Conservation (phyloP, 2,797 vertebrate genomes). For the Pogoniulus pusillus region DNA sequence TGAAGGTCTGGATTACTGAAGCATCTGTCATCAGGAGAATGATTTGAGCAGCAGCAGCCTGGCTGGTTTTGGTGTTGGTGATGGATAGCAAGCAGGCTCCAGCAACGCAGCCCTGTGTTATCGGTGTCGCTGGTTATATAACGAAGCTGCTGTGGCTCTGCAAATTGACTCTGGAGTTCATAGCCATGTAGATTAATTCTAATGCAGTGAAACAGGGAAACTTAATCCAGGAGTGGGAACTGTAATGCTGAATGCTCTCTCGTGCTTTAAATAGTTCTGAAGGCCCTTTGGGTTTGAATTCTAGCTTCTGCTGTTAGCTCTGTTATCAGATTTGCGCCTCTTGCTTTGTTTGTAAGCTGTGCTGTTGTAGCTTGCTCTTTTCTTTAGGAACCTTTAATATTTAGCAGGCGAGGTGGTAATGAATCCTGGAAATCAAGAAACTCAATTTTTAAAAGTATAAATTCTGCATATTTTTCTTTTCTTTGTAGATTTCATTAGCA, state of each 20-base stretch:
- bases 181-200: constrained; percentile 35
- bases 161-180: constrained; percentile 30
- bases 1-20: neutral
- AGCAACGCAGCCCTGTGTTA: neutral
- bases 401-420: neutral
- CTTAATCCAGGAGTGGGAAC: constrained; percentile 27
- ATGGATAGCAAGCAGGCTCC: neutral
- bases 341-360: neutral
- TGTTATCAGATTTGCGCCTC: neutral
- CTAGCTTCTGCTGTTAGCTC: neutral
- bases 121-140: neutral
- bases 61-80: neutral
- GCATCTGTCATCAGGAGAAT: neutral
- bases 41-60: neutral
- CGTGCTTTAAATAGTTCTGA: neutral
- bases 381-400: neutral
- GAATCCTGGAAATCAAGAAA: neutral
- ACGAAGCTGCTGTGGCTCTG: constrained; percentile 29
- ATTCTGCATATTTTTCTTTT: neutral
- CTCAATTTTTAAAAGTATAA: neutral
- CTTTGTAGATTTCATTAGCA: neutral
- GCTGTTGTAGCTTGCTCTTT: neutral
- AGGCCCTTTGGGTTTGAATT: neutral
- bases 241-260: neutral
- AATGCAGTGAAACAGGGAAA: constrained; percentile 24